Percentiles rank a stretch among this genome's conserved stretches.
Evolutionary conservation across 2,113 vertebrate species (phyloP).

Genomic region (Probosciger aterrimus): DNA sequence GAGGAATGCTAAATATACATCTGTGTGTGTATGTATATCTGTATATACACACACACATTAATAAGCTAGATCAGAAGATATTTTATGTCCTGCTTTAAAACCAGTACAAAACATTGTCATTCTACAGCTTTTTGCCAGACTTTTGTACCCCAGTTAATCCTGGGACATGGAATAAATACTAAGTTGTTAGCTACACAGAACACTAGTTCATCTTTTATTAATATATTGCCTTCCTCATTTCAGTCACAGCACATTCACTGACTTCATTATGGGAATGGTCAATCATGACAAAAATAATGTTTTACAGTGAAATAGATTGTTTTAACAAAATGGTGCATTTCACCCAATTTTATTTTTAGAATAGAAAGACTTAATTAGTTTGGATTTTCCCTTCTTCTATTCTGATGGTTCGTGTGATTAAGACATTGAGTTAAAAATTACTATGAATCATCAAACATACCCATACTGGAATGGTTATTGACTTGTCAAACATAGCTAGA

Average conservation of each 20-base stretch:
- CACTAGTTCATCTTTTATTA: neutral
- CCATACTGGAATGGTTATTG: neutral
- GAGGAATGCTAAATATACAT: neutral
- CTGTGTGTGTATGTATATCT: accelerated
- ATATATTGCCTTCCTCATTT: neutral
- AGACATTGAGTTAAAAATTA: neutral
- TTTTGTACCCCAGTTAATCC: neutral
- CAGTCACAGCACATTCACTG: neutral
- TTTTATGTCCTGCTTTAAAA: neutral
- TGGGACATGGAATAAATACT: neutral
- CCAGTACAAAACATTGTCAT: neutral
- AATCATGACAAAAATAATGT: neutral
- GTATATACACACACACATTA: neutral
- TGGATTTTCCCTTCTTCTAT: neutral
- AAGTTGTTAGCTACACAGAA: neutral
- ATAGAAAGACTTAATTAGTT: neutral
- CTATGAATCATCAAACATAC: neutral
- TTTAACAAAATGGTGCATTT: neutral
- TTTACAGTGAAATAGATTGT: neutral
- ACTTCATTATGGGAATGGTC: neutral
- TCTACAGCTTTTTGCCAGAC: neutral
- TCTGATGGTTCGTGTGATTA: neutral
- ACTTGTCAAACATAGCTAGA: neutral
- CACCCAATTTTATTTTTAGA: neutral
- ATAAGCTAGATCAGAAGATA: neutral